A percentile compares a stretch with the other conserved stretches of the same genome.
Evolutionary conservation across 2,113 vertebrate species (phyloP).

Genomic region (Myotis brandtii): DNA sequence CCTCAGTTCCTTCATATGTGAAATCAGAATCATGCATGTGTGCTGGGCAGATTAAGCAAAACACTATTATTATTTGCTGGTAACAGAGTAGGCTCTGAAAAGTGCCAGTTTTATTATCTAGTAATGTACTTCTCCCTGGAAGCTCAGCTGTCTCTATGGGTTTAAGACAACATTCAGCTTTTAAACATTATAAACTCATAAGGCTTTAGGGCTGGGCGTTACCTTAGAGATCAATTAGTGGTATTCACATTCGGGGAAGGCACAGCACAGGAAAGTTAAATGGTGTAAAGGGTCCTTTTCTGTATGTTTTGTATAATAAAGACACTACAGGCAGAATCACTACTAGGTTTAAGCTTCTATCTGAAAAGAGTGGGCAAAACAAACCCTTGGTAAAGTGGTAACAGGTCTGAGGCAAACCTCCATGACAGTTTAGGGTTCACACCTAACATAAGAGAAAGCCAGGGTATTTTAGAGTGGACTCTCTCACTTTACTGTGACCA

Average conservation of each 20-base stretch:
- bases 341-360: not conserved
- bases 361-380: not conserved
- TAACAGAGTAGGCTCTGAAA: not conserved
- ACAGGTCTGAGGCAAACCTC: not conserved
- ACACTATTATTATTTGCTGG: not conserved
- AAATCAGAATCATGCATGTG: not conserved
- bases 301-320: not conserved
- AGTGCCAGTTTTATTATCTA: not conserved
- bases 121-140: not conserved
- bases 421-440: not conserved
- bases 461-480: not conserved
- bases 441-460: not conserved
- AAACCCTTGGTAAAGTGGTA: not conserved
- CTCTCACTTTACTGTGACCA: not conserved
- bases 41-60: not conserved
- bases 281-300: not conserved
- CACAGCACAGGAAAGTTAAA: not conserved
- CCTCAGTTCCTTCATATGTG: not conserved
- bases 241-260: slow-evolving; percentile 30
- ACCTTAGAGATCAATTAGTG: not conserved
- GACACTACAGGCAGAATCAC: not conserved
- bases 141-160: not conserved
- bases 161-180: slow-evolving; percentile 1
- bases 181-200: not conserved
- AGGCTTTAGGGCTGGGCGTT: not conserved